Evolutionary conservation across 1,140 invertebrate genomes (phyloP).

Genomic region (Macrocentrus cingulum): DNA sequence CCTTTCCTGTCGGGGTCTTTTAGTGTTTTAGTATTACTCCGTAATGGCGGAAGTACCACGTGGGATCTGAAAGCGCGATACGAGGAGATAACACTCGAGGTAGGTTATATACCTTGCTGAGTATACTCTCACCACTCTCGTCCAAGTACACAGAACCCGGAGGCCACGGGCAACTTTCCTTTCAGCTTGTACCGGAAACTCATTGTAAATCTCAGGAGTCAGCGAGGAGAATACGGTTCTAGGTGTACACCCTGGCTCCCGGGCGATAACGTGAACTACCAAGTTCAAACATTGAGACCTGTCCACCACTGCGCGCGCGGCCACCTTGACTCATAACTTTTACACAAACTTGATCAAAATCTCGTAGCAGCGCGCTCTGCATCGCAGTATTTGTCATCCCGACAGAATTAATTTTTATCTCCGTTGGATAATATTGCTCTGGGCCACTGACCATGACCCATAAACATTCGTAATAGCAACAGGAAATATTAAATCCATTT

Average conservation of each 20-base stretch:
- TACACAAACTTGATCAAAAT: too few relatives aligned
- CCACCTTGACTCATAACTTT: too few relatives aligned
- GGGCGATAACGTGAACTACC: conserved; percentile 29
- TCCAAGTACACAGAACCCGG: conserved; percentile 30
- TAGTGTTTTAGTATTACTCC: conserved; percentile 14
- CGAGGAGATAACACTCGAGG: conserved; percentile 37
- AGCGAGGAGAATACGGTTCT: conserved; percentile 37
- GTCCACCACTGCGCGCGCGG: too few relatives aligned
- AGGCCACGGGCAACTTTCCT: conserved; percentile 53
- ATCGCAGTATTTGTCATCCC: too few relatives aligned
- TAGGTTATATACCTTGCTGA: background rate
- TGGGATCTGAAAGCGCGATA: conserved; percentile 44
- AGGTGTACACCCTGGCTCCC: background rate
- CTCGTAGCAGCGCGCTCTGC: too few relatives aligned
- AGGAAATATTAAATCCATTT: too few relatives aligned
- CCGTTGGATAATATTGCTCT: too few relatives aligned
- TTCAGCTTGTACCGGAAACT: conserved; percentile 53
- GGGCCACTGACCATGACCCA: too few relatives aligned
- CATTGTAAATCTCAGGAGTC: conserved; percentile 57
- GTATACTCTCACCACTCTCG: conserved; percentile 35
- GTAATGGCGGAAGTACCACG: conserved; percentile 40
- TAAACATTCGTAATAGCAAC: too few relatives aligned
- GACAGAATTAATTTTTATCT: too few relatives aligned
- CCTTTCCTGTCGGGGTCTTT: conserved; percentile 7
- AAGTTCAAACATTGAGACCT: conserved; percentile 12